Evolutionary conservation across 2,113 vertebrate species (phyloP).

Genomic region (Pomatorhinus ruficollis): DNA sequence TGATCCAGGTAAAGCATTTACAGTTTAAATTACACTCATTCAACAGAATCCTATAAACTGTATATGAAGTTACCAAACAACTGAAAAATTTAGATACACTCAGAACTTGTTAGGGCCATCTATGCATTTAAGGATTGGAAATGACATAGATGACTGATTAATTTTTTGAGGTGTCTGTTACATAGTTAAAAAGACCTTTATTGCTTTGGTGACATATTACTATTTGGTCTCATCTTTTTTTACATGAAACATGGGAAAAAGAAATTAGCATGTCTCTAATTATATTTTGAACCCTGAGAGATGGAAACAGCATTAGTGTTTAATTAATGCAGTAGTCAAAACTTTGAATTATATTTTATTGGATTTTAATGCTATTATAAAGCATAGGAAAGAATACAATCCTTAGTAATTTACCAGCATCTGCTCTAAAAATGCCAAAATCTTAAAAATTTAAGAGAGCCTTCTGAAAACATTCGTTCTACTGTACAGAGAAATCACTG

Average conservation of each 20-base stretch:
- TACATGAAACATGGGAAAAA: not conserved
- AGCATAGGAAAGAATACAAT: constrained; percentile 10
- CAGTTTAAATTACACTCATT: not conserved
- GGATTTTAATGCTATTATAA: not conserved
- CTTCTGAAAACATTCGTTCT: constrained; percentile 20
- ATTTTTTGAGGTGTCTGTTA: not conserved
- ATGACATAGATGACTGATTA: not conserved
- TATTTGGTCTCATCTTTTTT: not conserved
- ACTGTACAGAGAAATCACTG: constrained; percentile 4
- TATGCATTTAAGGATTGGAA: not conserved
- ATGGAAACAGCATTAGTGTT: not conserved
- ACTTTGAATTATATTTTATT: not conserved
- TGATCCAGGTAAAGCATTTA: not conserved
- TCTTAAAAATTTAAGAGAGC: constrained; percentile 20
- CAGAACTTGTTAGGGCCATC: not conserved
- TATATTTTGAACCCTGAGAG: not conserved
- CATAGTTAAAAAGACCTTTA: not conserved
- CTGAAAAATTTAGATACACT: not conserved
- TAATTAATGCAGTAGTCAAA: constrained; percentile 22
- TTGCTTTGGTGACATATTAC: not conserved
- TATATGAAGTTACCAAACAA: not conserved
- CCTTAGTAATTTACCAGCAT: not conserved
- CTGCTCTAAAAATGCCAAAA: constrained; percentile 31
- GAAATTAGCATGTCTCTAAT: not conserved
- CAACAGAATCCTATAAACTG: not conserved